Conservation (phyloP, 2,888 invertebrate species). For the Crocallis elinguaria region DNA sequence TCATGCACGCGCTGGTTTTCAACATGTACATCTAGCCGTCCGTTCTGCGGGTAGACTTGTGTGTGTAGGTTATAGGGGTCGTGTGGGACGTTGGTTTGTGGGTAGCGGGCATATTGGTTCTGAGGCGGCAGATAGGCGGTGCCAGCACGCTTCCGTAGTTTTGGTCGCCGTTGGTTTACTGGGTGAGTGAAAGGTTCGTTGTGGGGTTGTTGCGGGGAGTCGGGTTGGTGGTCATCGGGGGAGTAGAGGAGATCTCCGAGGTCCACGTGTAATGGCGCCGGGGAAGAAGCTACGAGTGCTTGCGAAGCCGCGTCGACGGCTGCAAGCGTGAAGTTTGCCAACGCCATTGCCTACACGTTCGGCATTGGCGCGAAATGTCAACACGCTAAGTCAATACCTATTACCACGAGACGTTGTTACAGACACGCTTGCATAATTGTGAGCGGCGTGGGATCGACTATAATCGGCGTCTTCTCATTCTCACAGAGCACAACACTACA, state of each 20-base stretch:
- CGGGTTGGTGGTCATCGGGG: constrained; percentile 67
- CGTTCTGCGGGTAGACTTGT: constrained; percentile 73
- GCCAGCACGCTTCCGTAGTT: constrained; percentile 77
- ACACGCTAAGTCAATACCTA: constrained; percentile 64
- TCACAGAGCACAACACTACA: constrained; percentile 59
- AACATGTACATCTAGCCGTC: constrained; percentile 69
- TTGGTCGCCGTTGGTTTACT: constrained; percentile 60
- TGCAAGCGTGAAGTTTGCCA: constrained; percentile 75
- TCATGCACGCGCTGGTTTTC: constrained; percentile 74
- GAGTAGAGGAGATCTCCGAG: constrained; percentile 76
- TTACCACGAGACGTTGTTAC: constrained; percentile 52
- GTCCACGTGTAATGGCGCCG: constrained; percentile 64
- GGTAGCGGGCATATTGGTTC: constrained; percentile 74
- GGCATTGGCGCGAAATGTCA: constrained; percentile 72
- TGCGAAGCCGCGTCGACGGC: constrained; percentile 66
- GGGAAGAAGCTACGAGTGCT: constrained; percentile 59
- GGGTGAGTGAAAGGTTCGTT: constrained; percentile 67
- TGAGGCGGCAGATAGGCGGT: constrained; percentile 75
- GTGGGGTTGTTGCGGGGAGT: constrained; percentile 52
- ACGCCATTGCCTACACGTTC: constrained; percentile 73
- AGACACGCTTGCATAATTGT: constrained; percentile 66
- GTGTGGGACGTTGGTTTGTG: constrained; percentile 64
- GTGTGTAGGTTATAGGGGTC: constrained; percentile 73
- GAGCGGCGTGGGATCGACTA: constrained; percentile 56
- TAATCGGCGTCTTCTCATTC: constrained; percentile 64